These are phyloP conservation scores for Macaca mulatta DNA, from an alignment of 2,113 vertebrate species.

Conservation along the genomic window DNA sequence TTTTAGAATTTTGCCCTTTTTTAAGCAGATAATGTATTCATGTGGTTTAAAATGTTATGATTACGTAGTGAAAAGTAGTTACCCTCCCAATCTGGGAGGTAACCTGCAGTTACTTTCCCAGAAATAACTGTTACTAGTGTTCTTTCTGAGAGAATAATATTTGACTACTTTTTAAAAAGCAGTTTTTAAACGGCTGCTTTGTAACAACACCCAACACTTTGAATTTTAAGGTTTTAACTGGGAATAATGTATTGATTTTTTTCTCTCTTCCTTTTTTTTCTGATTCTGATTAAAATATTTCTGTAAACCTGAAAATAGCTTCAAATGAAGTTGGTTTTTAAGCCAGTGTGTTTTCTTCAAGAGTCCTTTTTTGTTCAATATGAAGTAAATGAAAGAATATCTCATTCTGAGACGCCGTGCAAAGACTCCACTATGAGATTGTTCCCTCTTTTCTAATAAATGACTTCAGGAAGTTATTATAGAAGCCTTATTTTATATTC, in stretches of 20 bases:
- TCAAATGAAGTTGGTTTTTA: slow-evolving; percentile 31
- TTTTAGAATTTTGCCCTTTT: not conserved
- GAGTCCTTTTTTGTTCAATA: slow-evolving; percentile 10
- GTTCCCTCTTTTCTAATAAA: slow-evolving; percentile 6
- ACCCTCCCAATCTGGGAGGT: not conserved
- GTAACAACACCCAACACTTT: not conserved
- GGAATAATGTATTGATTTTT: slow-evolving; percentile 4
- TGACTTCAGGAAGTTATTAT: slow-evolving; percentile 6
- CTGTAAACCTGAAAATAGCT: slow-evolving; percentile 39
- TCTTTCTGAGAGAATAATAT: slow-evolving; percentile 1
- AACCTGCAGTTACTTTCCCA: not conserved
- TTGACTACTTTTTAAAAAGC: not conserved
- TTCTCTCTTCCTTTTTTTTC: not conserved
- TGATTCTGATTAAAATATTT: slow-evolving; percentile 46
- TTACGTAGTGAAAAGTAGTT: not conserved
- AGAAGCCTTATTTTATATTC: slow-evolving; percentile 40
- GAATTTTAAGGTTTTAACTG: slow-evolving; percentile 2
- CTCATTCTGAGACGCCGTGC: not conserved
- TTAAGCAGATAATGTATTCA: not conserved
- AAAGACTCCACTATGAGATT: not conserved
- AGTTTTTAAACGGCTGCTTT: slow-evolving; percentile 28
- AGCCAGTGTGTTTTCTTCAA: slow-evolving; percentile 11
- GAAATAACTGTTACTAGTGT: not conserved
- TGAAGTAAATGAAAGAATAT: slow-evolving; percentile 14
- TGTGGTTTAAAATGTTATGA: not conserved